A percentile compares a stretch with the other conserved stretches of the same genome.
Evolutionary conservation across 2,113 vertebrate species (phyloP).

Genomic region (Pomatorhinus ruficollis): DNA sequence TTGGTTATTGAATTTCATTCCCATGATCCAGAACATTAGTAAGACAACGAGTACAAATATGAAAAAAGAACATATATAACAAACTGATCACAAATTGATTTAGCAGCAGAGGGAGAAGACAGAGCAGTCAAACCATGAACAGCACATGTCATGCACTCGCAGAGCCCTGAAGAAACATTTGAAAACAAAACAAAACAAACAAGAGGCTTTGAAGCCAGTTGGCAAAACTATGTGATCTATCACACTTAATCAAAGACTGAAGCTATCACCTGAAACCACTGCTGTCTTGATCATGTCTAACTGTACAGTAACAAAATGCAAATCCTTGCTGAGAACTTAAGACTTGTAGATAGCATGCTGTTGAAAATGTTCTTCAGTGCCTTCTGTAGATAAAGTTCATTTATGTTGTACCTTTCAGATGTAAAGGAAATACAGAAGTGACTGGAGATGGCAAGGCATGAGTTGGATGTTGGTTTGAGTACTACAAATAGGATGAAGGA

Average conservation of each 20-base stretch:
- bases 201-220: constrained; percentile 42
- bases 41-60: background rate
- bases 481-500: background rate
- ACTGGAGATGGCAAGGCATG: background rate
- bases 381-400: background rate
- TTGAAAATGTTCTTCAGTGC: constrained; percentile 24
- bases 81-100: background rate
- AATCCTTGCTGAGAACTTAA: background rate
- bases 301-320: background rate
- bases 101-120: background rate
- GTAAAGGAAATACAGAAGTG: background rate
- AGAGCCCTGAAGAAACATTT: constrained; percentile 24
- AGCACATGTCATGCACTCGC: background rate
- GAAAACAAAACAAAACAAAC: constrained; percentile 5
- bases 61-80: background rate
- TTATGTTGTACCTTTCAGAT: background rate
- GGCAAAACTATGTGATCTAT: background rate
- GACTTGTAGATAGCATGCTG: constrained; percentile 11
- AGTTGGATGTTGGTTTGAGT: background rate
- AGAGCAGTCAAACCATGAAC: background rate
- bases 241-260: background rate
- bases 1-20: constrained; percentile 37
- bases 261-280: constrained; percentile 16
- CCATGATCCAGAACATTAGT: background rate
- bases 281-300: background rate